A percentile compares a stretch with the other conserved stretches of the same genome.
Evolutionary conservation across 23 tunicate species (phyloP).

Genomic region (Ciona savignyi): DNA sequence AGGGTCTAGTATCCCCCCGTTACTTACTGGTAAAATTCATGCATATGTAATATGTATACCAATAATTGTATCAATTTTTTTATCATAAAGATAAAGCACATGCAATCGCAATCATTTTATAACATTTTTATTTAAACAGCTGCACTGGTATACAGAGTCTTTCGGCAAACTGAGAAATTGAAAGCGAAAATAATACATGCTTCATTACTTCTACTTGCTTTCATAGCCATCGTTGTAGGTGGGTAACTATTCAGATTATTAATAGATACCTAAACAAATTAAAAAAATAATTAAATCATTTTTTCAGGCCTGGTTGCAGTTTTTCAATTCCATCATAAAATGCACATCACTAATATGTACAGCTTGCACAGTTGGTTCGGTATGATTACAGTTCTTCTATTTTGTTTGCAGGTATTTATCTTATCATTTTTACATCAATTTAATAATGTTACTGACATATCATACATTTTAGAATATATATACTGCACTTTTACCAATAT

Average conservation of each 20-base stretch:
- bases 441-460: no score
- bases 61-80: no score
- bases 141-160: constrained; percentile 49
- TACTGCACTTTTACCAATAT: no score
- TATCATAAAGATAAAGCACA: no score
- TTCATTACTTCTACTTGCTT: constrained; percentile 43
- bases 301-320: constrained; percentile 78
- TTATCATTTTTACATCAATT: no score
- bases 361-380: constrained; percentile 96
- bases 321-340: constrained; percentile 65
- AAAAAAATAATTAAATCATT: background rate
- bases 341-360: constrained; percentile 84
- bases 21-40: no score
- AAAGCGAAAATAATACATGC: constrained; percentile 75
- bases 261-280: background rate
- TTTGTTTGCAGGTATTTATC: constrained; percentile 58
- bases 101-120: no score
- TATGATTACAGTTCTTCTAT: constrained; percentile 66
- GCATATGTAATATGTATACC: no score
- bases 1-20: no score
- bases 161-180: constrained; percentile 47
- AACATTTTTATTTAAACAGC: no score
- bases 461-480: no score
- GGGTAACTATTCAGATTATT: background rate
- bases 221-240: constrained; percentile 65